Evolutionary conservation across 2,113 vertebrate genomes (phyloP), one percentile per base, ranked within the genome.

Genomic region (Crotalus helleri): DNA sequence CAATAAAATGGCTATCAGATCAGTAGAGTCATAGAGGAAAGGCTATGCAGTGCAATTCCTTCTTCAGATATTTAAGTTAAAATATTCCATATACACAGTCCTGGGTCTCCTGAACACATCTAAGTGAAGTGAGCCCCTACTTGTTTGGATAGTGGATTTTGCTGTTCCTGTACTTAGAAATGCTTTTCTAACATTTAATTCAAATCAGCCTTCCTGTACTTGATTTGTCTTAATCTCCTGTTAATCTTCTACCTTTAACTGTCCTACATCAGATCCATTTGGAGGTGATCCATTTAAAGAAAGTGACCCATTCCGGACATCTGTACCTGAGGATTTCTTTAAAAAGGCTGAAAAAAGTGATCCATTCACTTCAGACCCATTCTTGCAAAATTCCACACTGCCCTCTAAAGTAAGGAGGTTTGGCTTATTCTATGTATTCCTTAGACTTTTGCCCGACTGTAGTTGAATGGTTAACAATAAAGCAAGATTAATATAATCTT

Each of bases 261-360:
- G 13, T 29, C 11, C 17, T 87, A 12, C 44, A 88, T 13, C 94
- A 99, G 99, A 99, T 97, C 99, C 99, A 0, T 99, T 99, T 90
- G 99, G 99, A 57, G 99, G 98, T 13, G 99, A 99, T 93, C 99
- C 99, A 0, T 99, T 99, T 95, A 99, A 99, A 97, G 99, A 99
- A 96, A 98, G 97, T 0, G 99, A 99, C 95, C 99, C 98, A 0
- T 99, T 99, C 96, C 98, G 97, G 88, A 96, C 97, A 10, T 96
- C 98, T 21, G 97, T 97, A 5, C 97, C 98, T 0, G 99, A 99
- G 13, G 99, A 99, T 96, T 99, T 99, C 97, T 99, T 99, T 94
- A 99, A 99, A 97, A 99, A 99, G 92, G 98, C 98, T 12, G 96
- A 97, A 61, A 99, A 99, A 97, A 97, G 97, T 0, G 99, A 99